A percentile compares a stretch with the other conserved stretches of the same genome.
Evolutionary conservation across 2,797 vertebrate genomes (phyloP).

Genomic region (Notamacropus eugenii): DNA sequence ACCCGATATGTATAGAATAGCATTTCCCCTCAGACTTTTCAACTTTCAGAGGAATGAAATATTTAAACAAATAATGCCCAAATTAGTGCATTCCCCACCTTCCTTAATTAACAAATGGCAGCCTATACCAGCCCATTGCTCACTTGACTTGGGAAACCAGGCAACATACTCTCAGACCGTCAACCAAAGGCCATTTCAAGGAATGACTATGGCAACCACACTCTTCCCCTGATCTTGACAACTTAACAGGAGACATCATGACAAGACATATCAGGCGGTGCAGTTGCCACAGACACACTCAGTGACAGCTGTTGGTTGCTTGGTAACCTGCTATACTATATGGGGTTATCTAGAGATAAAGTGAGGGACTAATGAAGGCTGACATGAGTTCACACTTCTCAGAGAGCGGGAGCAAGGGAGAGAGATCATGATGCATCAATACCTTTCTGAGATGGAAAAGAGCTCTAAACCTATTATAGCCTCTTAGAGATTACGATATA

Average conservation of each 20-base stretch:
- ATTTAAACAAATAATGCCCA: not conserved
- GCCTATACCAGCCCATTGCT: not conserved
- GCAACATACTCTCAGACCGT: not conserved
- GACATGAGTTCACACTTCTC: conserved; percentile 52
- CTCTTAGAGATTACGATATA: conserved; percentile 38
- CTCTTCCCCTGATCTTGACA: conserved; percentile 47
- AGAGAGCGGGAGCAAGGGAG: not conserved
- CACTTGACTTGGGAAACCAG: conserved; percentile 33
- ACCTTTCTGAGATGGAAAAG: conserved; percentile 45
- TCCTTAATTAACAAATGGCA: conserved; percentile 10
- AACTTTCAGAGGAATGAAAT: not conserved
- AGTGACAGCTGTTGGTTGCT: conserved; percentile 68
- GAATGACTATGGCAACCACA: conserved; percentile 66
- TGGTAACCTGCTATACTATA: conserved; percentile 66
- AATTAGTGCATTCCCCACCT: conserved; percentile 14
- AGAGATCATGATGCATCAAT: not conserved
- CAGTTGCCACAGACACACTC: conserved; percentile 30
- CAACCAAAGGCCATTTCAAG: conserved; percentile 15
- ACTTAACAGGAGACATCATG: conserved; percentile 62
- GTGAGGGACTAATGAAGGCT: conserved; percentile 40
- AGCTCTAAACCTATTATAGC: conserved; percentile 42
- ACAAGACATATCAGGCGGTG: conserved; percentile 55
- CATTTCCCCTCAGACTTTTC: not conserved
- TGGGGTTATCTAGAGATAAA: conserved; percentile 47
- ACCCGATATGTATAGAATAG: not conserved